phyloP scores from a whole-genome alignment of 2,888 invertebrate species.

The Drosophila birchii region DNA sequence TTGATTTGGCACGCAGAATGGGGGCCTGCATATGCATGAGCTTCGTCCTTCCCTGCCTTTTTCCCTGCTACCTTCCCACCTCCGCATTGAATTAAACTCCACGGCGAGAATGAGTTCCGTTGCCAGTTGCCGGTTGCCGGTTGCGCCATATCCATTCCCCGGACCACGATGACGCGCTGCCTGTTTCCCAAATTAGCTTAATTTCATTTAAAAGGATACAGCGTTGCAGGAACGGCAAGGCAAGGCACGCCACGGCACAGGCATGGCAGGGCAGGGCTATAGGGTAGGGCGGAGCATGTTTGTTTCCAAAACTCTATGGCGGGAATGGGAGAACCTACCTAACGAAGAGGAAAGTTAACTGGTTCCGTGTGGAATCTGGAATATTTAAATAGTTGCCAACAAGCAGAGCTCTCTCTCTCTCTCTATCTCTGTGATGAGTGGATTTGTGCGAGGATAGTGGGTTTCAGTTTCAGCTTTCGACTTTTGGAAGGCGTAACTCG shows the following conservation, averaged over 20 bases:
- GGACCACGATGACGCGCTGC: conserved; percentile 54
- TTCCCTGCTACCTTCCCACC: conserved; percentile 31
- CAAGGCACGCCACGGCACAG: not conserved
- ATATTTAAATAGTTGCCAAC: conserved; percentile 35
- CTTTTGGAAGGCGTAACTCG: not conserved
- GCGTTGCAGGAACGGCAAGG: conserved; percentile 31
- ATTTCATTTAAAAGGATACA: conserved; percentile 76
- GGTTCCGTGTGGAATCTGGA: conserved; percentile 32
- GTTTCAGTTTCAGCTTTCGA: not conserved
- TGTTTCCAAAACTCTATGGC: conserved; percentile 3
- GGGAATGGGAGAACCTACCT: conserved; percentile 2
- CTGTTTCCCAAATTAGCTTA: conserved; percentile 76
- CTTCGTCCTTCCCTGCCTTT: conserved; percentile 32
- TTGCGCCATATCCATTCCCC: conserved; percentile 16
- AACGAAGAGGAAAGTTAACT: conserved; percentile 43
- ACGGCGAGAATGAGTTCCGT: conserved; percentile 44
- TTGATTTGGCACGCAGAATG: conserved; percentile 42
- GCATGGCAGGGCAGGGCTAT: conserved; percentile 7
- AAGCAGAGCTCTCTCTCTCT: conserved; percentile 1
- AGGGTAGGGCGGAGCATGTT: conserved; percentile 18
- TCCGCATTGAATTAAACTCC: conserved; percentile 67
- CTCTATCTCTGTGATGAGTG: conserved; percentile 3
- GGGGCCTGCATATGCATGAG: conserved; percentile 42
- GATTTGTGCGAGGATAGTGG: conserved; percentile 1
- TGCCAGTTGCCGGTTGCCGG: conserved; percentile 16